Percentiles rank a stretch among this genome's conserved stretches.
Evolutionary conservation across 2,888 invertebrate species (phyloP).

Genomic region (Megalurothrips usitatus): DNA sequence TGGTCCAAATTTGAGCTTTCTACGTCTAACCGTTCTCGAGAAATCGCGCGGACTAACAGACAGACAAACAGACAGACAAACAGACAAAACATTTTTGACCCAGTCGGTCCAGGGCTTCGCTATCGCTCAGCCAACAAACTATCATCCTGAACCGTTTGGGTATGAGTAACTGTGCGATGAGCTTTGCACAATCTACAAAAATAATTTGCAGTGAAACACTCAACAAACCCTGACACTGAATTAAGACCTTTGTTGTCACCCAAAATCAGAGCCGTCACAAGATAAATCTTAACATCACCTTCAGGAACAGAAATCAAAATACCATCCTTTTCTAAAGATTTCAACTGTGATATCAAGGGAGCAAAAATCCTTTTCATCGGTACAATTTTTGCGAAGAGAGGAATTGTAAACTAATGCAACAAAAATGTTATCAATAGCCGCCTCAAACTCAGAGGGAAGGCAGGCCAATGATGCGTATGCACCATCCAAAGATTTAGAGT

Average conservation of each 20-base stretch:
- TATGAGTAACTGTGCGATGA: not conserved
- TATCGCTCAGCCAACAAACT: too few relatives aligned
- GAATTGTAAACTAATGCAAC: not conserved
- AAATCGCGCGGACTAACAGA: too few relatives aligned
- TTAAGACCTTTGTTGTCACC: not conserved
- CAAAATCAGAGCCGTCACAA: not conserved
- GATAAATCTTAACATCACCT: not conserved
- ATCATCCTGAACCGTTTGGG: not conserved
- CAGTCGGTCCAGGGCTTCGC: too few relatives aligned
- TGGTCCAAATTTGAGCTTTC: too few relatives aligned
- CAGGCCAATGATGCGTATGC: not conserved
- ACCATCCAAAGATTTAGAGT: not conserved
- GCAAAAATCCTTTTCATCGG: not conserved
- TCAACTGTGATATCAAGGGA: too few relatives aligned
- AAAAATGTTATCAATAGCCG: not conserved
- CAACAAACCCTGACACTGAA: not conserved
- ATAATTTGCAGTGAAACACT: too few relatives aligned
- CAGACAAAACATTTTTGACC: too few relatives aligned
- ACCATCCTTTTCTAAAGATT: not conserved
- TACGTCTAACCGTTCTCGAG: too few relatives aligned
- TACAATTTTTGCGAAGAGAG: not conserved
- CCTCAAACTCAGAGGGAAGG: not conserved
- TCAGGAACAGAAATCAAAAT: not conserved
- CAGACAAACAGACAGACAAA: too few relatives aligned
- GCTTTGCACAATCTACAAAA: not conserved